phyloP scores from a whole-genome alignment of 2,888 invertebrate species.

The Cecidostiba fungosa region DNA sequence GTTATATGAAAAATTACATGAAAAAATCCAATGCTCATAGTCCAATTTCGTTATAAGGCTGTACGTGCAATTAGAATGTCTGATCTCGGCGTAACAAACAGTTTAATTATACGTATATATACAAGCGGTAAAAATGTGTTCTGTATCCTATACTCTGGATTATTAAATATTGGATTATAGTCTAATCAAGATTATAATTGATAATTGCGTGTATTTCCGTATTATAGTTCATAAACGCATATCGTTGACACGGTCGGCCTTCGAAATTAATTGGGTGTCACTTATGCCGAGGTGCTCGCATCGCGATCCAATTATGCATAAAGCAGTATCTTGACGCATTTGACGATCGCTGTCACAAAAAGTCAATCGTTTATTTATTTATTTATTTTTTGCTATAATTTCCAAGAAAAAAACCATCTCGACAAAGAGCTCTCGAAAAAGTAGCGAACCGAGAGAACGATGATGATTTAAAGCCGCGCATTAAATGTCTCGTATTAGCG shows the following conservation, averaged over 20 bases:
- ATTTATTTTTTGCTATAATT: too few relatives aligned
- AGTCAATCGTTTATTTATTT: too few relatives aligned
- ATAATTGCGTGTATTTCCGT: neutral
- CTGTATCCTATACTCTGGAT: neutral
- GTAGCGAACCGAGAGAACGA: neutral
- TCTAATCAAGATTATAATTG: constrained; percentile 1
- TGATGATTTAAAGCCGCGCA: constrained; percentile 37
- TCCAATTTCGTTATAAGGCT: too few relatives aligned
- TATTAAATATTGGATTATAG: neutral
- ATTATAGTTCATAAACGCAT: neutral
- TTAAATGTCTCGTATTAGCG: constrained; percentile 50
- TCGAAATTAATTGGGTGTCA: constrained; percentile 37
- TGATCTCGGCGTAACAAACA: too few relatives aligned
- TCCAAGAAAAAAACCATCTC: too few relatives aligned
- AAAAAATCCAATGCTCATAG: neutral
- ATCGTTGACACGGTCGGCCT: constrained; percentile 47
- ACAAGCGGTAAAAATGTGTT: too few relatives aligned
- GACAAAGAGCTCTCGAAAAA: neutral
- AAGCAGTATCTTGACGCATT: neutral
- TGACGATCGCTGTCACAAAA: neutral
- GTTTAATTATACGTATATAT: too few relatives aligned
- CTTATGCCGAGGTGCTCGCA: neutral
- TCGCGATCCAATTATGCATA: neutral
- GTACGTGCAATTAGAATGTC: too few relatives aligned
- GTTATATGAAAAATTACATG: neutral